A percentile compares a stretch with the other conserved stretches of the same genome.
Conservation (phyloP, 2,797 vertebrate genomes). For the Neosilurus hyrtlii region DNA sequence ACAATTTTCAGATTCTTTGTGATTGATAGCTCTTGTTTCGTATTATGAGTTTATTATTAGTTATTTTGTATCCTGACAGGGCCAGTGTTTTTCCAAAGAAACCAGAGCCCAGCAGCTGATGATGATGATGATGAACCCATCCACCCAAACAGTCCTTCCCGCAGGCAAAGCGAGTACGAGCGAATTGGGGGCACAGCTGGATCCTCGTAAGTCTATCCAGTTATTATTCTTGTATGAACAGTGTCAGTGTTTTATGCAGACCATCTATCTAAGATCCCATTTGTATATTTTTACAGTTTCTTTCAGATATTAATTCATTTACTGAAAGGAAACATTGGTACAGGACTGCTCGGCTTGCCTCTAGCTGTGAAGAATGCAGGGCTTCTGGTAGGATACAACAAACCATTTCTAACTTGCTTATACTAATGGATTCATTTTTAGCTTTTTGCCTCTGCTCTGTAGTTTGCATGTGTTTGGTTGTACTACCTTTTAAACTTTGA, state of each 20-base stretch:
- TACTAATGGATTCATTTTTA: not conserved
- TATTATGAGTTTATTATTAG: not conserved
- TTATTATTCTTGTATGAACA: not conserved
- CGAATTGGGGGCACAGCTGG: constrained; percentile 69
- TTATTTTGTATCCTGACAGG: constrained; percentile 51
- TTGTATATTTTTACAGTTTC: constrained; percentile 71
- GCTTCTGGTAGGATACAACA: constrained; percentile 78
- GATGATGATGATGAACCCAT: constrained; percentile 63
- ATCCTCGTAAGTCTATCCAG: constrained; percentile 67
- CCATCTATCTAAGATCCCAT: constrained; percentile 11
- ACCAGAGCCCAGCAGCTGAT: constrained; percentile 59
- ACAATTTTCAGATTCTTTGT: not conserved
- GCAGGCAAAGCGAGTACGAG: constrained; percentile 70
- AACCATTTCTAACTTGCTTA: not conserved
- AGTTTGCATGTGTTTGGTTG: not conserved
- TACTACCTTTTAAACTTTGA: not conserved
- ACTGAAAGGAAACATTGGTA: constrained; percentile 93
- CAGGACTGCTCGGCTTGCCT: constrained; percentile 91
- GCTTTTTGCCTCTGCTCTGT: constrained; percentile 4
- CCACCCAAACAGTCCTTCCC: constrained; percentile 60
- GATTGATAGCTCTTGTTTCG: not conserved
- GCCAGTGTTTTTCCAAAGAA: constrained; percentile 53
- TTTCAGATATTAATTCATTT: constrained; percentile 93
- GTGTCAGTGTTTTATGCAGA: not conserved
- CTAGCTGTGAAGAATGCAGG: constrained; percentile 94